Base-by-base conservation (phyloP, 2,113 vertebrate species). In the Pollimyrus isidori region DNA sequence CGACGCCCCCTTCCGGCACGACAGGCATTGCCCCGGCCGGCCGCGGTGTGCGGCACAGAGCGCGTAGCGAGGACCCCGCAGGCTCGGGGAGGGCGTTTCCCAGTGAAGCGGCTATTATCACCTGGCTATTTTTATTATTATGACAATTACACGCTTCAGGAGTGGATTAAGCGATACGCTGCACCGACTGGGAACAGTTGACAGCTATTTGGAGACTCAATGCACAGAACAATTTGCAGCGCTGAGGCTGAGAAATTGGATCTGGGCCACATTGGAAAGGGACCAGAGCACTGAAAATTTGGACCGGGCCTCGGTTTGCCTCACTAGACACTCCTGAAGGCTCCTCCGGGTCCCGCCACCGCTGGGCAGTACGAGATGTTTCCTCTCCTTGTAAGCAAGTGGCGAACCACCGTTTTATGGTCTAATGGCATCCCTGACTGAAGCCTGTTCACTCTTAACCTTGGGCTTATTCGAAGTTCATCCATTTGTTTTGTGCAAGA, bases 61-160 rank as follows among this genome's bases (percentile, higher is more conserved):
- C 39, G 92, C 93, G 92, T 92, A 92, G 91, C 92, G 89, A 92
- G 65, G 88, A 90, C 92, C 91, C 88, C 92, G 91, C 88, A 93
- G 94, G 93, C 91, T 17, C 5, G 0, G 35, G 73, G 73, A 42
- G 73, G 73, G 73, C 73, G 69, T 76, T 76, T 39, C 69, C 30
- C 69, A 39, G 93, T 92, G 94, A 95, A 95, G 94, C 94, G 95
- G 93, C 95, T 95, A 96, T 96, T 96, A 96, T 96, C 95, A 95
- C 95, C 95, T 96, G 95, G 95, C 95, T 96, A 95, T 95, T 96
- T 96, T 95, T 94, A 94, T 95, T 95, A 96, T 96, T 96, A 96
- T 95, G 95, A 95, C 95, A 96, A 96, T 96, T 96, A 96, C 95
- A 96, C 95, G 95, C 95, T 95, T 95, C 94, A 95, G 94, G 94